Evolutionary conservation across 2,797 vertebrate genomes (phyloP).

Genomic region (Ara ararauna): DNA sequence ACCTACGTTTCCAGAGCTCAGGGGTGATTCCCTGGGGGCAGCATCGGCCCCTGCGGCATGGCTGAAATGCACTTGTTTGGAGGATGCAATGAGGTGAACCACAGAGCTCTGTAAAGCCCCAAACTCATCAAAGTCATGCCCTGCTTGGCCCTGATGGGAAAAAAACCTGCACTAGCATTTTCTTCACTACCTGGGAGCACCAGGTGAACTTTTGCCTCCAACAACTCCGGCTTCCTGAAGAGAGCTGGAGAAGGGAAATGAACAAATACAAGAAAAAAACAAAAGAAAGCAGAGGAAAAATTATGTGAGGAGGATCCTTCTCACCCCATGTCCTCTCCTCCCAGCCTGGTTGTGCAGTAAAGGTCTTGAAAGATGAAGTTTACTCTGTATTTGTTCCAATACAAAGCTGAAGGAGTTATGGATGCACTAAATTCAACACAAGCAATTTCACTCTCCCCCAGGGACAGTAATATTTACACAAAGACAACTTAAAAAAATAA

Average conservation of each 20-base stretch:
- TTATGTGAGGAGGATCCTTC: not conserved
- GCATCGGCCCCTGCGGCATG: fast-evolving
- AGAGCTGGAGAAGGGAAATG: not conserved
- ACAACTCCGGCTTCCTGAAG: fast-evolving
- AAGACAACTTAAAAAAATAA: constrained; percentile 8
- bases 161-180: not conserved
- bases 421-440: not conserved
- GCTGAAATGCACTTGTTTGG: not conserved
- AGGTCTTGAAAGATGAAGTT: not conserved
- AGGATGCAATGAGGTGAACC: not conserved
- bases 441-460: not conserved
- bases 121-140: not conserved
- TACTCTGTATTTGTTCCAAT: not conserved
- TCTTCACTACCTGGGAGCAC: not conserved
- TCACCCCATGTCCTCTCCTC: not conserved
- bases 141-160: not conserved
- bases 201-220: not conserved
- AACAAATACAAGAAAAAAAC: not conserved
- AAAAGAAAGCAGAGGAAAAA: not conserved
- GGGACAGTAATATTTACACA: constrained; percentile 1
- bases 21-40: not conserved
- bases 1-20: fast-evolving
- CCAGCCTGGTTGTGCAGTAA: not conserved
- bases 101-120: fast-evolving
- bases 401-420: not conserved